Percentiles rank a stretch among this genome's conserved stretches.
Conservation (phyloP, 2,113 vertebrate species). For the Nerophis ophidion region DNA sequence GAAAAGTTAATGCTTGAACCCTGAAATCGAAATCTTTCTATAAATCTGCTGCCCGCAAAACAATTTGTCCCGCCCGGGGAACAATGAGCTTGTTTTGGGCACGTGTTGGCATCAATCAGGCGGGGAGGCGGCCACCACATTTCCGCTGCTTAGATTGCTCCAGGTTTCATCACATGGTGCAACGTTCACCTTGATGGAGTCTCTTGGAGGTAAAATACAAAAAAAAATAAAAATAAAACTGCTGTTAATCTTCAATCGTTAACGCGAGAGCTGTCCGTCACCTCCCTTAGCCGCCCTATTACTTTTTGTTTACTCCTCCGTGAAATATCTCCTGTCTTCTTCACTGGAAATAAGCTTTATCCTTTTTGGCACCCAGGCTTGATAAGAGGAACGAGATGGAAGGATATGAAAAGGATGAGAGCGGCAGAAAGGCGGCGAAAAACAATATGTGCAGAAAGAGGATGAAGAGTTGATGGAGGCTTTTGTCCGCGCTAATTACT, state of each 20-base stretch:
- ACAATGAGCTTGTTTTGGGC: constrained; percentile 11
- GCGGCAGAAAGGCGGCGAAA: constrained; percentile 14
- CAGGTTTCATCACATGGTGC: constrained; percentile 65
- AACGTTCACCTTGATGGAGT: constrained; percentile 54
- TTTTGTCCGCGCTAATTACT: constrained; percentile 55
- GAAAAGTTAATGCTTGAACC: constrained; percentile 13
- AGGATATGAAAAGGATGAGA: constrained; percentile 9
- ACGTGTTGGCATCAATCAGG: constrained; percentile 27
- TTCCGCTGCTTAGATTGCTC: constrained; percentile 54
- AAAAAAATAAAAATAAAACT: constrained; percentile 20
- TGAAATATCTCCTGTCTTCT: constrained; percentile 21
- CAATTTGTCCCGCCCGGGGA: constrained; percentile 2
- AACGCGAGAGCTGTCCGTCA: constrained; percentile 43
- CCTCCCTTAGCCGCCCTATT: neutral
- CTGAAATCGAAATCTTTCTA: constrained; percentile 21
- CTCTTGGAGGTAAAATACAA: constrained; percentile 21
- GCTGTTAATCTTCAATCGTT: constrained; percentile 49
- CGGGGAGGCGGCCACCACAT: constrained; percentile 28
- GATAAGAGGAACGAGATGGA: constrained; percentile 18
- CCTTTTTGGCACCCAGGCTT: constrained; percentile 12
- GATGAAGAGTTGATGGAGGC: constrained; percentile 25
- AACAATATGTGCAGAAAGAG: constrained; percentile 21
- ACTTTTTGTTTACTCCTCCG: constrained; percentile 34
- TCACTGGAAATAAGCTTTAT: constrained; percentile 30
- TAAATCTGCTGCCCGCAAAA: constrained; percentile 3